A percentile compares a stretch with the other conserved stretches of the same genome.
phyloP scores from a whole-genome alignment of 2,113 vertebrate species.

The Gymnocephalus cernua region DNA sequence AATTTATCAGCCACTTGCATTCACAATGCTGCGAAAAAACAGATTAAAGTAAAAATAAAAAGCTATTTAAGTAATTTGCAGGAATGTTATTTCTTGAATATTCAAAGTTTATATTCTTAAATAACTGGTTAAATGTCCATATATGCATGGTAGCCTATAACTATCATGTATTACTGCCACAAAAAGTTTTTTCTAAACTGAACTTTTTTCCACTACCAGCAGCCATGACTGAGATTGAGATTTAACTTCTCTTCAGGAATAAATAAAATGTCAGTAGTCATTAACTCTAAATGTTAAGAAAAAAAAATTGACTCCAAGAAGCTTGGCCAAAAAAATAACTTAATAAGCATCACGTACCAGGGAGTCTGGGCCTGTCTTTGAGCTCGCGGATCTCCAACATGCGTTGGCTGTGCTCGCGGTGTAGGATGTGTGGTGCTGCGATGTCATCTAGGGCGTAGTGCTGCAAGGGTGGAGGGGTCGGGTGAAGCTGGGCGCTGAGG shows the following conservation, averaged over 20 bases:
- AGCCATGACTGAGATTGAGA: background rate
- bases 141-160: background rate
- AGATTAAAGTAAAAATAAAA: background rate
- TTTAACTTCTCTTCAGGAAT: background rate
- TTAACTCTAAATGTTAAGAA: background rate
- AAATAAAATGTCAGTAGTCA: background rate
- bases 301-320: too few species aligned
- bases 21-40: background rate
- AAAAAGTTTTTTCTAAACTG: background rate
- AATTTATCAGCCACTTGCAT: background rate
- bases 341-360: slow-evolving; percentile 81
- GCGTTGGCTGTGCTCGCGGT: slow-evolving; percentile 91
- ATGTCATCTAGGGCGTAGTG: slow-evolving; percentile 98
- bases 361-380: slow-evolving; percentile 89
- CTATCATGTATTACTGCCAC: background rate
- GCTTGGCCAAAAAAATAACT: background rate
- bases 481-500: slow-evolving; percentile 91
- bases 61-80: background rate
- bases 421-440: slow-evolving; percentile 92
- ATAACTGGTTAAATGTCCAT: background rate
- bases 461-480: slow-evolving; percentile 95
- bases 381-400: slow-evolving; percentile 93
- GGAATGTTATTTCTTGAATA: background rate
- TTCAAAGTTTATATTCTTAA: background rate
- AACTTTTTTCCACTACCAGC: background rate